Base-by-base conservation (phyloP, 2,797 vertebrate species). In the Ceryle rudis region DNA sequence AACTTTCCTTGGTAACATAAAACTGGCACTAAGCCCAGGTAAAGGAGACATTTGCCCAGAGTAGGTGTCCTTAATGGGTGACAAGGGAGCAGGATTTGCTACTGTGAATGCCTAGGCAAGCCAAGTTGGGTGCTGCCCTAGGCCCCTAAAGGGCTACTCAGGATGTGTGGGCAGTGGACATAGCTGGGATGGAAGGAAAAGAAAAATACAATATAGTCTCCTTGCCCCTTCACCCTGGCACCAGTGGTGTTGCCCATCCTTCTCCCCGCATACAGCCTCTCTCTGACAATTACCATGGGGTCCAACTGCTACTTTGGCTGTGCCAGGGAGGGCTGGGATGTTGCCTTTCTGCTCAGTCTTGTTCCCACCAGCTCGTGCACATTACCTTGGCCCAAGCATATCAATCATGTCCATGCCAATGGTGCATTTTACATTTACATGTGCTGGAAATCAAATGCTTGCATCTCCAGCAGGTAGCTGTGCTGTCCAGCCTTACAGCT, bases 371-470 rank as follows among this genome's bases (percentile, higher is more conserved):
- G 31, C 44, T 81, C 3, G 0, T 22, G 10, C 39, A 21, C 23
- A 4, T 55, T 37, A 28, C 18, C 41, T 55, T 31, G 25, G 12
- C 13, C 16, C 35, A 21, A 46, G 16, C 4, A 3, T 4, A 14
- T n/a, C 17, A 29, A 1, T 33, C 18, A 2, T 37, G 16, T 11
- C 52, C 21, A 5, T 19, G 55, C 7, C 28, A 29, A 39, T 0
- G 0, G 8, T 28, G 7, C 0, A 0, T 3, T 73, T 92, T 33
- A 33, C 31, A 17, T 51, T 67, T 52, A 23, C 7, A 10, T 0
- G 0, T 11, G 9, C 41, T 85, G 46, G 20, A 78, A 58, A 81
- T 11, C 16, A 47, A 4, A n/a, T 11, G 8, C 28, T 44, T 46
- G 35, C 26, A 51, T 31, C 10, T 14, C 25, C 20, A 39, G 57